Evolutionary conservation across 2,797 vertebrate genomes (phyloP).

Genomic region (Scolopax bukidnonensis): DNA sequence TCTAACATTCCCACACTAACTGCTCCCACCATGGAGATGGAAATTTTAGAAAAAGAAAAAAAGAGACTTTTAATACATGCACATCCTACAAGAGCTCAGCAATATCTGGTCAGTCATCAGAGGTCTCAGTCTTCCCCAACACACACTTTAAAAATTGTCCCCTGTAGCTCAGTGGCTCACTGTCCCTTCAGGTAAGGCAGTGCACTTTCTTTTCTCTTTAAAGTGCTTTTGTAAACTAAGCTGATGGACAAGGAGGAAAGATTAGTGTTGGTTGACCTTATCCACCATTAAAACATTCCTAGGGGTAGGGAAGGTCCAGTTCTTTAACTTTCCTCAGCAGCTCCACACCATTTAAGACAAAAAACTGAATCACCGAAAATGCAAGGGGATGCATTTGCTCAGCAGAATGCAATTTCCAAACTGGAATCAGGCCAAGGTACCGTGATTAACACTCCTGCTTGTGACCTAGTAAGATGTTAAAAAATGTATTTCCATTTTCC

Average conservation of each 20-base stretch:
- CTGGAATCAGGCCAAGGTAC: not conserved
- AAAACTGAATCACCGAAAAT: not conserved
- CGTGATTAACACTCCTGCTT: conserved; percentile 4
- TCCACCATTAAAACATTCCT: not conserved
- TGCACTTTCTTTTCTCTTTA: not conserved
- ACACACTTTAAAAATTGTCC: not conserved
- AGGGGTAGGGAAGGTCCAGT: not conserved
- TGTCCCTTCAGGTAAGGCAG: not conserved
- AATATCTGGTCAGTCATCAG: not conserved
- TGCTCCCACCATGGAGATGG: rapidly evolving
- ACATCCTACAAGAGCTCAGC: not conserved
- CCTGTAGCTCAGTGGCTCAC: not conserved
- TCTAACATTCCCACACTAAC: not conserved
- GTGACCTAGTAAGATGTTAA: not conserved
- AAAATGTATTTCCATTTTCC: conserved; percentile 11
- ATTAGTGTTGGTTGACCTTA: not conserved
- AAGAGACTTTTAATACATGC: not conserved
- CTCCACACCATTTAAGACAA: not conserved
- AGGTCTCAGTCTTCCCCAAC: not conserved
- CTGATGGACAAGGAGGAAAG: not conserved
- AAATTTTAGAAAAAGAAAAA: not conserved
- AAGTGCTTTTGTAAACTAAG: not conserved
- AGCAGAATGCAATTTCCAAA: not conserved
- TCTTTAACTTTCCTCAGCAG: not conserved
- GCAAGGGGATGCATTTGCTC: not conserved